These are phyloP conservation scores for Aelia acuminata DNA, from an alignment of 2,888 invertebrate species.

Conservation along the genomic window DNA sequence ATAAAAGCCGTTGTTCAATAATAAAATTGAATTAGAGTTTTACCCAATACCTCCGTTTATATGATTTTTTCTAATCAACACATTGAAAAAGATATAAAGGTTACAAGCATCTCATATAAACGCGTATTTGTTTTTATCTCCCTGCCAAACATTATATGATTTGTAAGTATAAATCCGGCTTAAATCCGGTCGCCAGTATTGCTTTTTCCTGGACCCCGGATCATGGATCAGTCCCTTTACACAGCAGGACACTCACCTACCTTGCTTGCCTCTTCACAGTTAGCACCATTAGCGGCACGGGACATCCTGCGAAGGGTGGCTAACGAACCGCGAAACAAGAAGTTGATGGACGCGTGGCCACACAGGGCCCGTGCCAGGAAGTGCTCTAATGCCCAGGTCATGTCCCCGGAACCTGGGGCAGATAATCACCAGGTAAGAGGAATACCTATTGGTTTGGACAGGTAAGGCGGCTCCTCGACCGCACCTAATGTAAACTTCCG, in stretches of 20 bases:
- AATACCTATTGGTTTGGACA: neutral
- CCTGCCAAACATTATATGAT: too few species aligned
- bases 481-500: slow-evolving; percentile 28
- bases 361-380: slow-evolving; percentile 1
- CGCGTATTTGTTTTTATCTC: too few species aligned
- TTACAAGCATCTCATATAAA: too few species aligned
- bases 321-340: slow-evolving; percentile 23
- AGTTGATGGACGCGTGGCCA: neutral
- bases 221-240: neutral
- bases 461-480: neutral
- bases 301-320: neutral
- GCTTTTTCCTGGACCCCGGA: neutral
- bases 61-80: too few species aligned
- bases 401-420: slow-evolving; percentile 2
- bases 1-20: too few species aligned
- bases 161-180: too few species aligned
- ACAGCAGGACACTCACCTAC: neutral
- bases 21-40: too few species aligned
- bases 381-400: neutral
- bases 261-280: neutral
- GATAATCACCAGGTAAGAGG: slow-evolving; percentile 38
- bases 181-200: neutral
- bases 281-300: neutral
- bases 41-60: too few species aligned
- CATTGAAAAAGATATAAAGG: too few species aligned